phyloP scores from a whole-genome alignment of 2,888 invertebrate genomes.

The Micoletzkya japonica region DNA sequence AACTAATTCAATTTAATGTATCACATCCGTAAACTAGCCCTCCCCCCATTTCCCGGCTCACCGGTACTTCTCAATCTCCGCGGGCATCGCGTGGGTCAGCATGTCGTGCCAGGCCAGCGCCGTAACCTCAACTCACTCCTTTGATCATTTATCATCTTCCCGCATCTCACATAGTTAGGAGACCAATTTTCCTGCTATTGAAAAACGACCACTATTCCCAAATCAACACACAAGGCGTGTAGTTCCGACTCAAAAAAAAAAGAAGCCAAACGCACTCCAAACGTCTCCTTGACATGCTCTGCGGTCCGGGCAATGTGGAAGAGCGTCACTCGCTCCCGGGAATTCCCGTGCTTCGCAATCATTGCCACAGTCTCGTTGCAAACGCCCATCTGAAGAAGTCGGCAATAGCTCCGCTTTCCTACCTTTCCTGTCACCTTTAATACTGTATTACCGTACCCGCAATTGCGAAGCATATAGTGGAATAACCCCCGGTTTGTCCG shows the following conservation, averaged over 20 bases:
- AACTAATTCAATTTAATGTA: too few relatives aligned
- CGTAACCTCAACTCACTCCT: conserved; percentile 30
- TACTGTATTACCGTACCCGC: not conserved
- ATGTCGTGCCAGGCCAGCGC: conserved; percentile 65
- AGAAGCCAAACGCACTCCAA: conserved; percentile 5
- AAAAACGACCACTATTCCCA: too few relatives aligned
- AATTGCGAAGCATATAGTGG: too few relatives aligned
- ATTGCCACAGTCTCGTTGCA: conserved; percentile 38
- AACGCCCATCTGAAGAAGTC: conserved; percentile 41
- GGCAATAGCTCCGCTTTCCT: too few relatives aligned
- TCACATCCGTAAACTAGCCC: too few relatives aligned
- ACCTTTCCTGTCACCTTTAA: not conserved
- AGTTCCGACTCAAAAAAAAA: not conserved
- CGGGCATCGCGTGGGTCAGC: conserved; percentile 50
- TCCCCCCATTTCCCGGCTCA: too few relatives aligned
- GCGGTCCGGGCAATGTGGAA: conserved; percentile 59
- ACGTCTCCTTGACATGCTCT: conserved; percentile 42
- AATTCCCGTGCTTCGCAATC: conserved; percentile 32
- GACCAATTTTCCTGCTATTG: too few relatives aligned
- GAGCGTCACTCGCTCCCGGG: conserved; percentile 47
- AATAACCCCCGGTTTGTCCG: too few relatives aligned
- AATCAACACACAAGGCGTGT: too few relatives aligned
- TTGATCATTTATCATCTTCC: not conserved
- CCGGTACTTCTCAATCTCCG: conserved; percentile 46
- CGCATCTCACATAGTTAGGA: too few relatives aligned